Percentiles rank a stretch among this genome's conserved stretches.
Evolutionary conservation across 2,113 vertebrate species (phyloP).

Genomic region (Vimba vimba): DNA sequence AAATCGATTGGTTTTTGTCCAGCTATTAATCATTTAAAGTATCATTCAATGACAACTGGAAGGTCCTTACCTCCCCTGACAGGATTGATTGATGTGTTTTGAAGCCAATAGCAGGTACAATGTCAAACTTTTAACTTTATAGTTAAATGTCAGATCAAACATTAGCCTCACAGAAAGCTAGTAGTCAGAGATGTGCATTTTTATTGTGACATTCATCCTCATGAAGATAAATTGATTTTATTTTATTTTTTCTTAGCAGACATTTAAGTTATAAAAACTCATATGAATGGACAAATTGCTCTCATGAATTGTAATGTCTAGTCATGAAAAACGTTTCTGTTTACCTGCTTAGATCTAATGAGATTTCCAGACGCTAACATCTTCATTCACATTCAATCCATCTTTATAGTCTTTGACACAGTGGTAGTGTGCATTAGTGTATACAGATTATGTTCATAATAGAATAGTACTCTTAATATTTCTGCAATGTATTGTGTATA

Average conservation of each 20-base stretch:
- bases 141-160: conserved; percentile 59
- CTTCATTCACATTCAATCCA: background rate
- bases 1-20: conserved; percentile 66
- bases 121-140: conserved; percentile 59
- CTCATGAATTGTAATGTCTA: conserved; percentile 21
- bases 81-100: conserved; percentile 78
- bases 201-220: conserved; percentile 23
- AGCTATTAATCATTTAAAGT: conserved; percentile 73
- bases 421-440: background rate
- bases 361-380: conserved; percentile 24
- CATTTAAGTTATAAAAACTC: conserved; percentile 4
- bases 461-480: background rate
- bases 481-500: background rate
- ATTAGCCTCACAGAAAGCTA: conserved; percentile 44
- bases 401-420: background rate
- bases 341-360: conserved; percentile 10
- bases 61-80: conserved; percentile 72
- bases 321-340: background rate
- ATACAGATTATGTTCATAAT: background rate
- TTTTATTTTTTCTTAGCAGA: background rate
- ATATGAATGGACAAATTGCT: conserved; percentile 35
- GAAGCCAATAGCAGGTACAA: conserved; percentile 64
- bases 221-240: background rate
- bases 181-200: conserved; percentile 28
- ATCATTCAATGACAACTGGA: conserved; percentile 70